These are phyloP conservation scores for Palythoa grandis DNA, from an alignment of 92 coral and sea anemone genomes.

Conservation along the genomic window DNA sequence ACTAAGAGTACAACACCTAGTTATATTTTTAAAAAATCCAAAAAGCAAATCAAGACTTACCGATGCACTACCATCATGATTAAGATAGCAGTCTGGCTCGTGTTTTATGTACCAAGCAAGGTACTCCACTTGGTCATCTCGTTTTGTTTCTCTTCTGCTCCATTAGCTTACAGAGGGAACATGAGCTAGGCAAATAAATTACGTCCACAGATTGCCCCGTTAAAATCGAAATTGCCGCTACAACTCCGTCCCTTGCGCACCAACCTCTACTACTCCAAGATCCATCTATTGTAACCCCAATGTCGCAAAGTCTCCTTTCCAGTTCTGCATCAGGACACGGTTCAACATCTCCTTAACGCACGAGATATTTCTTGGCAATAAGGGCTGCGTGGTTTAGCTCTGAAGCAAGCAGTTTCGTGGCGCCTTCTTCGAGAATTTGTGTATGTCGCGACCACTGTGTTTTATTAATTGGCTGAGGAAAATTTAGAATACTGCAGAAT, in stretches of 20 bases:
- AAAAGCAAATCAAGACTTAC: conserved; percentile 35
- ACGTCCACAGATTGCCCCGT: conserved; percentile 66
- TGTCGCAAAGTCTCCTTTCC: conserved; percentile 20
- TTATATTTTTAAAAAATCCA: too few relatives aligned
- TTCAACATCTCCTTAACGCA: not conserved
- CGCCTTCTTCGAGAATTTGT: conserved; percentile 19
- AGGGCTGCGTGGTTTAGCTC: conserved; percentile 54
- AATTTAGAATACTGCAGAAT: conserved; percentile 50
- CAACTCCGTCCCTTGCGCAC: conserved; percentile 57
- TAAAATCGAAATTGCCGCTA: conserved; percentile 61
- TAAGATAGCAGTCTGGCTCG: conserved; percentile 30
- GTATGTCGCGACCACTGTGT: conserved; percentile 54
- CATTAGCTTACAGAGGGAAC: conserved; percentile 41
- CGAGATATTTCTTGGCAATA: conserved; percentile 40
- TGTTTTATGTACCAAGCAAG: conserved; percentile 10
- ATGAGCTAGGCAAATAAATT: conserved; percentile 46
- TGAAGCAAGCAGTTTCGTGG: conserved; percentile 18
- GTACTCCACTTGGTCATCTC: conserved; percentile 10
- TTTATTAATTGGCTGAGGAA: conserved; percentile 39
- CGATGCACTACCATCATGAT: conserved; percentile 53
- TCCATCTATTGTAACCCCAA: conserved; percentile 38
- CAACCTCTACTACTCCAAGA: conserved; percentile 47
- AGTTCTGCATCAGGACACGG: conserved; percentile 28
- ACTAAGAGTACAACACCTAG: too few relatives aligned
- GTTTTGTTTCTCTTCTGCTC: conserved; percentile 32